Evolutionary conservation across 2,888 invertebrate species (phyloP).

Genomic region (Scaptomyza tumidula): DNA sequence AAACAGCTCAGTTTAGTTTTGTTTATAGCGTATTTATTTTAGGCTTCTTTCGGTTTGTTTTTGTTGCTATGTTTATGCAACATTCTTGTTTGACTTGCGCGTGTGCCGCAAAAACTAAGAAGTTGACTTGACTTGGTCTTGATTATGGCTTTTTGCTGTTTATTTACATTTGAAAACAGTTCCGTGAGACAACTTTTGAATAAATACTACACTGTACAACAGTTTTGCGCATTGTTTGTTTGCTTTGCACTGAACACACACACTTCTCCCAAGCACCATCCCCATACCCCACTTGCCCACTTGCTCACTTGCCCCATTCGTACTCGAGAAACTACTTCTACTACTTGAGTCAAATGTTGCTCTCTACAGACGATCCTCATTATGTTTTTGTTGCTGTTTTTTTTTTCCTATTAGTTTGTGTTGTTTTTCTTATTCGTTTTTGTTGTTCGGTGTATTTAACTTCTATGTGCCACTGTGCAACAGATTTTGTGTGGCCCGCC

Average conservation of each 20-base stretch:
- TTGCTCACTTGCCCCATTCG: background rate
- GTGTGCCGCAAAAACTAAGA: constrained; percentile 16
- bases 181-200: constrained; percentile 24
- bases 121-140: constrained; percentile 44
- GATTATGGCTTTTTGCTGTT: constrained; percentile 32
- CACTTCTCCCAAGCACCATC: background rate
- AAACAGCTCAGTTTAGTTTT: constrained; percentile 45
- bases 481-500: constrained; percentile 47
- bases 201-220: constrained; percentile 30
- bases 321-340: constrained; percentile 32
- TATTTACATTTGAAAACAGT: constrained; percentile 26
- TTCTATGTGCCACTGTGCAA: constrained; percentile 48
- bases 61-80: constrained; percentile 14
- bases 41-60: background rate
- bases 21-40: constrained; percentile 33
- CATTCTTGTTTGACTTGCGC: constrained; percentile 24
- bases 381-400: constrained; percentile 30
- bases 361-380: constrained; percentile 60
- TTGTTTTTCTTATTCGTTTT: constrained; percentile 31
- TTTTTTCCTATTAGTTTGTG: no score
- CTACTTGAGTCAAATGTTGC: constrained; percentile 35
- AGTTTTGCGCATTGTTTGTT: constrained; percentile 35
- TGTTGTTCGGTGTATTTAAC: constrained; percentile 26
- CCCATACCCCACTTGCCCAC: no score
- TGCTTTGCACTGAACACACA: constrained; percentile 49